These are phyloP conservation scores for Anseranas semipalmata DNA, from an alignment of 2,113 vertebrate genomes.

Conservation along the genomic window DNA sequence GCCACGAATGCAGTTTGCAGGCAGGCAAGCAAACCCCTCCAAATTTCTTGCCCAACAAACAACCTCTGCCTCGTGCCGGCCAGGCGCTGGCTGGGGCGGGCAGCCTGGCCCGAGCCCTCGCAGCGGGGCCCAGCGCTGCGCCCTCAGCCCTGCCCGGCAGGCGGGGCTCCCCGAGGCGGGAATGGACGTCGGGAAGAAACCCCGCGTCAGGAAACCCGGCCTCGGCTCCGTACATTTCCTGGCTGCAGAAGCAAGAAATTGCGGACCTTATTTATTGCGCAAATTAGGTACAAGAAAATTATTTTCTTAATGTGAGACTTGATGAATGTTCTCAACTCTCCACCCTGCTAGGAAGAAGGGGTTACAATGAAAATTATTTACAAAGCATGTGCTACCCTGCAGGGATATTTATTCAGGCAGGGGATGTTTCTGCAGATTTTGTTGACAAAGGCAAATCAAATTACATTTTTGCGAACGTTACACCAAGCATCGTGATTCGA, in stretches of 20 bases:
- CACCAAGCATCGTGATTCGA: slow-evolving; percentile 24
- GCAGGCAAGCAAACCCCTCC: neutral
- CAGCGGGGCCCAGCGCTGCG: neutral
- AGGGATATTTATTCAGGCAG: slow-evolving; percentile 66
- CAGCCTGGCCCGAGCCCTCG: neutral
- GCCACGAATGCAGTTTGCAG: neutral
- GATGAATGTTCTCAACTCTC: slow-evolving; percentile 69
- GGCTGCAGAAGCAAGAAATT: slow-evolving; percentile 51
- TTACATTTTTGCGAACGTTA: slow-evolving; percentile 32
- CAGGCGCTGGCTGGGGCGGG: neutral
- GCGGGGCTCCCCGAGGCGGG: neutral
- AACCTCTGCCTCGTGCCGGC: neutral
- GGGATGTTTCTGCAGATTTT: slow-evolving; percentile 55
- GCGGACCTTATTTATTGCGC: slow-evolving; percentile 70
- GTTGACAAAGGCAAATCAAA: slow-evolving; percentile 76
- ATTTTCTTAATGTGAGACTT: slow-evolving; percentile 63
- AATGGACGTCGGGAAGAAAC: neutral
- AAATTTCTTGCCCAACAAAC: neutral
- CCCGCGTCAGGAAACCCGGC: neutral
- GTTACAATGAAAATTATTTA: slow-evolving; percentile 74
- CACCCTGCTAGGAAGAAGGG: slow-evolving; percentile 54
- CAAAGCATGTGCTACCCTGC: slow-evolving; percentile 72
- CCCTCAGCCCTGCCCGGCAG: neutral
- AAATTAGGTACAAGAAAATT: slow-evolving; percentile 64
- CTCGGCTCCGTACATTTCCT: slow-evolving; percentile 8